Percentiles rank a stretch among this genome's conserved stretches.
These are phyloP conservation scores for Xylocopa sonorina DNA, from an alignment of 1,140 invertebrate species.

Conservation along the genomic window DNA sequence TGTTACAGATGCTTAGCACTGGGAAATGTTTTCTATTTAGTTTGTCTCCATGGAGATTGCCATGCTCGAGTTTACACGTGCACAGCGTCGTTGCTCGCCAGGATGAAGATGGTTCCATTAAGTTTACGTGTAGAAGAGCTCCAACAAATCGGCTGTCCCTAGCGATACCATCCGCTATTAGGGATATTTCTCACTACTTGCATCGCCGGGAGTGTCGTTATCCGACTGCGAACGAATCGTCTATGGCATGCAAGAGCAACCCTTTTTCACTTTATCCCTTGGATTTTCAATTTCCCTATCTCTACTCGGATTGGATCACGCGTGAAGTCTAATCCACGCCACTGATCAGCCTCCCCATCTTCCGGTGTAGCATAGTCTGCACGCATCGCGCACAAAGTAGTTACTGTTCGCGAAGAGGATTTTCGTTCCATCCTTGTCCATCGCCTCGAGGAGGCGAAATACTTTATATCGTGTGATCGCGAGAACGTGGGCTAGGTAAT, in stretches of 20 bases:
- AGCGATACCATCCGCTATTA: background rate
- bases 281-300: background rate
- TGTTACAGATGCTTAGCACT: too few species aligned
- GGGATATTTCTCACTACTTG: background rate
- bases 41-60: slow-evolving; percentile 3
- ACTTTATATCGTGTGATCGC: slow-evolving; percentile 48
- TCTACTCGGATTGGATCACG: background rate
- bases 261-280: background rate
- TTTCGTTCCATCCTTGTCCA: slow-evolving; percentile 13
- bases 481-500: slow-evolving; percentile 44
- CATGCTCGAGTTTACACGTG: background rate
- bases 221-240: background rate
- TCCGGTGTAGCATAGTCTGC: background rate
- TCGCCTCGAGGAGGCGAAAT: slow-evolving; percentile 36
- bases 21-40: slow-evolving; percentile 19
- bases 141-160: slow-evolving; percentile 1
- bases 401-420: slow-evolving; percentile 1
- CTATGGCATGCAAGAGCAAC: too few species aligned
- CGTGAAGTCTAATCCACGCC: too few species aligned
- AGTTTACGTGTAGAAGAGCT: background rate
- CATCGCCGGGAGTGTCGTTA: background rate
- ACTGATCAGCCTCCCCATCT: background rate
- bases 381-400: background rate
- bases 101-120: background rate
- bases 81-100: background rate